These are phyloP conservation scores for Enteromius trimaculatus DNA, from an alignment of 2,797 vertebrate species.

Conservation along the genomic window DNA sequence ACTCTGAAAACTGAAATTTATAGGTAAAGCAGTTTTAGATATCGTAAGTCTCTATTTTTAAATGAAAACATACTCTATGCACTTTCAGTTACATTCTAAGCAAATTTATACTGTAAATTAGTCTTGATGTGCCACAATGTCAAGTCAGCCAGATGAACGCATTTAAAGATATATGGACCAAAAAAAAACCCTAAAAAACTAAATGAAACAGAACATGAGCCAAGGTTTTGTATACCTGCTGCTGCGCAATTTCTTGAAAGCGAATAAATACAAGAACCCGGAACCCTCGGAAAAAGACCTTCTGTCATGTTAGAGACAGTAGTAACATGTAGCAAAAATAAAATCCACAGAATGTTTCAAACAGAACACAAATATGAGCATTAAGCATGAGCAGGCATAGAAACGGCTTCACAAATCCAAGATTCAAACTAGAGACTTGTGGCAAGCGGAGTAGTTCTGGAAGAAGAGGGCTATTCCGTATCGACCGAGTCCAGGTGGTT, in stretches of 20 bases:
- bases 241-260: constrained; percentile 52
- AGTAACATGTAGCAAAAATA: constrained; percentile 60
- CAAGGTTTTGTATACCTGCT: constrained; percentile 25
- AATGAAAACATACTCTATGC: constrained; percentile 14
- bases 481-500: constrained; percentile 46
- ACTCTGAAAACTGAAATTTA: constrained; percentile 23
- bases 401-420: constrained; percentile 63
- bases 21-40: constrained; percentile 22
- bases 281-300: constrained; percentile 48
- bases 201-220: not conserved
- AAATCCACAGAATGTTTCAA: constrained; percentile 55
- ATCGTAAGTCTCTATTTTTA: constrained; percentile 10
- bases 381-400: constrained; percentile 39
- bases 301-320: constrained; percentile 65
- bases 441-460: constrained; percentile 52
- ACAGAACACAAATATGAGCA: constrained; percentile 42
- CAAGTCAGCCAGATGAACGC: not conserved
- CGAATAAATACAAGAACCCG: constrained; percentile 73
- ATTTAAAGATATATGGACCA: constrained; percentile 24
- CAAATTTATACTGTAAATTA: constrained; percentile 22
- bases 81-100: constrained; percentile 20
- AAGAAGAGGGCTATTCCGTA: constrained; percentile 55
- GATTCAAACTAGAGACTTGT: constrained; percentile 51
- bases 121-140: constrained; percentile 1
- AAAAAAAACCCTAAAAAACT: not conserved